Percentiles rank a stretch among this genome's conserved stretches.
Conservation (phyloP, 1,140 invertebrate genomes). For the Cepaea nemoralis region DNA sequence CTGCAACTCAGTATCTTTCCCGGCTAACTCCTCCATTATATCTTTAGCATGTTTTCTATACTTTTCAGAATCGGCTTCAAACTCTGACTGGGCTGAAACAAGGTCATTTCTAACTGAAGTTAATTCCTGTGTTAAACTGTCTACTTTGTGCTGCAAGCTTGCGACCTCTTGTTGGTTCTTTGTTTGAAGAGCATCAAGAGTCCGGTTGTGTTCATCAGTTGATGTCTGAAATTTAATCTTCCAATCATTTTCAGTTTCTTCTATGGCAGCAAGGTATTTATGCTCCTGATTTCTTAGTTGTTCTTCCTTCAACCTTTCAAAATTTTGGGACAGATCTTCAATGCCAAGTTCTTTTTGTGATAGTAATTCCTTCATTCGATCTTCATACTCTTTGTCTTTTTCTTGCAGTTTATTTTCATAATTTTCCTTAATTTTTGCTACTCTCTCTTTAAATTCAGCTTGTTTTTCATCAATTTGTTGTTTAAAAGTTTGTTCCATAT, state of each 20-base stretch:
- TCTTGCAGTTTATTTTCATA: conserved; percentile 64
- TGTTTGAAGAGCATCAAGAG: background rate
- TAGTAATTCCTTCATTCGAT: conserved; percentile 53
- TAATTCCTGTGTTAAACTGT: background rate
- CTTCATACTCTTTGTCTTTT: conserved; percentile 62
- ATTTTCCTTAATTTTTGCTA: conserved; percentile 61
- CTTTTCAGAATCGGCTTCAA: background rate
- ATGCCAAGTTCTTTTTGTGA: conserved; percentile 56
- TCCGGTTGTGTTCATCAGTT: conserved; percentile 27
- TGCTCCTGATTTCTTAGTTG: conserved; percentile 53
- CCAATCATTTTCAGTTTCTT: conserved; percentile 43
- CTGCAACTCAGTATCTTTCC: conserved; percentile 17
- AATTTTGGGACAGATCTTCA: conserved; percentile 51
- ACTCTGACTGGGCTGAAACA: background rate
- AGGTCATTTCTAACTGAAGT: conserved; percentile 12
- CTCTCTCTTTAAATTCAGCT: conserved; percentile 57
- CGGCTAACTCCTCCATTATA: conserved; percentile 5
- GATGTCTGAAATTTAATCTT: conserved; percentile 43
- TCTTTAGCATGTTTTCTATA: background rate
- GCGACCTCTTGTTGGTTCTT: background rate
- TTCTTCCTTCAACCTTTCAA: conserved; percentile 56
- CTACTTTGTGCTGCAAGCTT: background rate
- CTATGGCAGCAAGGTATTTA: conserved; percentile 46
- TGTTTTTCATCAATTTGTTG: conserved; percentile 60
- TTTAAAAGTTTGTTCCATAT: conserved; percentile 58